phyloP scores from a whole-genome alignment of 2,888 invertebrate species.

The Pteria penguin region DNA sequence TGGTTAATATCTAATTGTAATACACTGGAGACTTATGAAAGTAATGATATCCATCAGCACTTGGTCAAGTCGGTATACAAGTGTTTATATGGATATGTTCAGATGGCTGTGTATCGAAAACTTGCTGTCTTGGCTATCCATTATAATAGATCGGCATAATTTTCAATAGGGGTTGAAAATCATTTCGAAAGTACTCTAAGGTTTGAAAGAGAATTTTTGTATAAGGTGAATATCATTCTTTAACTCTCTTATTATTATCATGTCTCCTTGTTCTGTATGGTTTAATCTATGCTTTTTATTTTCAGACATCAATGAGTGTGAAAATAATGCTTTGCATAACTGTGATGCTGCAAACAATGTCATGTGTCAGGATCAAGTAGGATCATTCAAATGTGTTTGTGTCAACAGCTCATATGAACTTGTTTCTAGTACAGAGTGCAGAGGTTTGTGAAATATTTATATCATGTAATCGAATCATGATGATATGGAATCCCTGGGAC shows the following conservation, averaged over 20 bases:
- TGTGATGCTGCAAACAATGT: slow-evolving; percentile 55
- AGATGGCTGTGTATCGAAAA: too few relatives aligned
- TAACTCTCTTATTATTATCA: not conserved
- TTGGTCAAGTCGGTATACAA: too few relatives aligned
- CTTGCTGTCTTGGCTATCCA: too few relatives aligned
- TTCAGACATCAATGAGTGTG: slow-evolving; percentile 59
- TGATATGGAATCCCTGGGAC: too few relatives aligned
- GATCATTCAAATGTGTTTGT: slow-evolving; percentile 53
- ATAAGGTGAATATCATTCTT: not conserved
- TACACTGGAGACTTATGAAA: too few relatives aligned
- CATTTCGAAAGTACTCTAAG: too few relatives aligned
- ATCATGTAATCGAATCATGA: too few relatives aligned
- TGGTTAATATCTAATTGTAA: too few relatives aligned
- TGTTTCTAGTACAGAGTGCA: slow-evolving; percentile 44
- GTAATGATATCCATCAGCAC: too few relatives aligned
- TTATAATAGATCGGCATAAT: too few relatives aligned
- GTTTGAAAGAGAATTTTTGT: not conserved
- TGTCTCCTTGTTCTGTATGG: not conserved
- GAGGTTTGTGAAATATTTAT: slow-evolving; percentile 53
- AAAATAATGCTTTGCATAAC: slow-evolving; percentile 24
- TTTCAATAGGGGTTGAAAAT: too few relatives aligned
- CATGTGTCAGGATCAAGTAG: slow-evolving; percentile 47
- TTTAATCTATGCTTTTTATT: not conserved
- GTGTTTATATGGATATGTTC: too few relatives aligned
- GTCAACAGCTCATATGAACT: slow-evolving; percentile 39